phyloP scores from a whole-genome alignment of 35 echinoderm and acorn worm species.

The Apostichopus parvimensis region DNA sequence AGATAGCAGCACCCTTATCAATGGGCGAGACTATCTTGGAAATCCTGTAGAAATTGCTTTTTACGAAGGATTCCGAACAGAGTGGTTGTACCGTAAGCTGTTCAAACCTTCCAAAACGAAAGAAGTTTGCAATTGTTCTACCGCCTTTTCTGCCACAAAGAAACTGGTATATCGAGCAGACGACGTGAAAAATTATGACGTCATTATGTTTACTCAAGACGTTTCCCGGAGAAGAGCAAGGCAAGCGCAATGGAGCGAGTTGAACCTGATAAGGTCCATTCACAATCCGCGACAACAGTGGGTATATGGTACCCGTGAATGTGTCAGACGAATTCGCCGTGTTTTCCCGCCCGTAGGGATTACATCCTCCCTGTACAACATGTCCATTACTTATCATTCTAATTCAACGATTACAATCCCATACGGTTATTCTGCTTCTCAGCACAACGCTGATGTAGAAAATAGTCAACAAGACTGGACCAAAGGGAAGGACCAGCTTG shows the following conservation, averaged over 20 bases:
- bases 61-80: not conserved
- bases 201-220: slow-evolving; percentile 1
- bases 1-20: not conserved
- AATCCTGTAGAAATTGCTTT: slow-evolving; percentile 1
- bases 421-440: not conserved
- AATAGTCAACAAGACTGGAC: not conserved
- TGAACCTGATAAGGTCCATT: not conserved
- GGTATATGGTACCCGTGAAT: slow-evolving; percentile 13
- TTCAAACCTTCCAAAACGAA: not conserved
- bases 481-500: not conserved
- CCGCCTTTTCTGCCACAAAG: not conserved
- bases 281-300: slow-evolving; percentile 2
- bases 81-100: not conserved
- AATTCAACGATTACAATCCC: slow-evolving; percentile 27
- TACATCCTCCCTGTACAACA: slow-evolving; percentile 1
- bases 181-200: not conserved
- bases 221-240: not conserved
- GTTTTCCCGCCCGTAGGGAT: not conserved
- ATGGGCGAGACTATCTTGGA: not conserved
- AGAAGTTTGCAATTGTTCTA: not conserved
- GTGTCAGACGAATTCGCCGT: not conserved
- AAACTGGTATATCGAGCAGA: not conserved
- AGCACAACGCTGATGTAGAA: not conserved
- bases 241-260: not conserved
- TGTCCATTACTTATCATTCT: slow-evolving; percentile 20